phyloP scores from a whole-genome alignment of 2,113 vertebrate genomes.

The Oryctolagus cuniculus region mOryCun1.1 NC_091438.1:4672001-4672500 shows the following conservation, averaged over 20 bases:
- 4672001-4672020: not conserved
- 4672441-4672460: not conserved
- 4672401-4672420: not conserved
- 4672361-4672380: not conserved
- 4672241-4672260: not conserved
- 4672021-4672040: not conserved
- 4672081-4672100: not conserved
- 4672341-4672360: not conserved
- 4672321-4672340: not conserved
- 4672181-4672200: not conserved
- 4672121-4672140: conserved; percentile 2
- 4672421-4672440: not conserved
- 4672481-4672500: conserved; percentile 15
- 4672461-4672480: not conserved
- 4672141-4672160: not conserved
- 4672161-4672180: not conserved
- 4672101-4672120: not conserved
- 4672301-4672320: not conserved
- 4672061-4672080: not conserved
- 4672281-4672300: conserved; percentile 18
- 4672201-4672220: not conserved
- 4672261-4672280: not conserved
- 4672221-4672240: not conserved
- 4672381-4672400: not conserved
- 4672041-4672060: not conserved